Evolutionary conservation across 2,113 vertebrate genomes (phyloP), one percentile per base, ranked within the genome.

Genomic region (Etheostoma cragini): DNA sequence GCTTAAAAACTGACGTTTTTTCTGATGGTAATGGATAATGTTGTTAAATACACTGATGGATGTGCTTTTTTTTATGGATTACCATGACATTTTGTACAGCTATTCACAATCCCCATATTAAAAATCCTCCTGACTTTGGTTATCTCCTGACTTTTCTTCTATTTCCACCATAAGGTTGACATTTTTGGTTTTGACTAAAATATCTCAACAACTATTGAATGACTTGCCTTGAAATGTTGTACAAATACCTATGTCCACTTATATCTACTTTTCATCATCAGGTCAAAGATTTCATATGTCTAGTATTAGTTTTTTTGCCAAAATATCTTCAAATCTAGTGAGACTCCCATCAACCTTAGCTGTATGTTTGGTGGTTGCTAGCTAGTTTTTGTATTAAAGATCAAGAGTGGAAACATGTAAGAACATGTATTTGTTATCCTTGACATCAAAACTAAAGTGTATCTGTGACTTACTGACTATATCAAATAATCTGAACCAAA

Each of bases 401-500:
- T 45, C 10, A 52, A 52, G 4, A 33, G 57, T 64, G 22, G 42
- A 52, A 61, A 54, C 15, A 33, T 73, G 76, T 65, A 30, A 57
- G 50, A 60, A n/a, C 56, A 65, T 30, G 15, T 45, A 8, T 64
- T 66, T 76, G 33, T 64, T 49, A 19, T 19, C 53, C 47, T 7
- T 54, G 19, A 61, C 56, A 64, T 61, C 13, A 54, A 60, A 68
- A 16, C 46, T 22, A 16, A 50, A 68, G 46, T 19, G n/a, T 8
- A 12, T 50, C 17, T 66, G 61, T 45, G 53, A 38, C 35, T 56
- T 50, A 17, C 33, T 38, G 0, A 35, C 19, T 81, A 1, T 21
- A 19, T 33, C 50, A 54, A 67, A 76, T 38, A 49, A 69, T 50
- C 42, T 24, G 21, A 78, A 81, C 19, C 22, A 26, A 38, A 60